Percentiles rank a stretch among this genome's conserved stretches.
These are phyloP conservation scores for Ephydatia muelleri DNA, from an alignment of 37 sponge, comb jelly and placozoan species.

Conservation along the genomic window DNA sequence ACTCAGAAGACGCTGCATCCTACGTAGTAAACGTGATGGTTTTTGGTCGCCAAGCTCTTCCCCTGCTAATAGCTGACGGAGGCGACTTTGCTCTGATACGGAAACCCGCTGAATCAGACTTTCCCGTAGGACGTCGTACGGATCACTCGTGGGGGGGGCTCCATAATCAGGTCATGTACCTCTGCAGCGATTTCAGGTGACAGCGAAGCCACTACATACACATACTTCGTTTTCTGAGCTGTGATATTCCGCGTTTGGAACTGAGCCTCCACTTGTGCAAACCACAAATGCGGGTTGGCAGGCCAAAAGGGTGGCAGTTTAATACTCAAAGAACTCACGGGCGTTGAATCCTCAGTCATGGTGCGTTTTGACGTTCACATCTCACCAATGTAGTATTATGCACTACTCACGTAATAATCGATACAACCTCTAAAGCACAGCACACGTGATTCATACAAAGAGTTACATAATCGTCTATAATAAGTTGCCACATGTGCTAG, in stretches of 20 bases:
- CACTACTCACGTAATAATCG: too few relatives aligned
- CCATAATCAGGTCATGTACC: conserved; percentile 22
- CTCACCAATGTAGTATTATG: too few relatives aligned
- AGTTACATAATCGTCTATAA: too few relatives aligned
- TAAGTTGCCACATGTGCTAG: too few relatives aligned
- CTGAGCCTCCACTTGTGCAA: conserved; percentile 16
- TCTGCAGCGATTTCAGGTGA: too few relatives aligned
- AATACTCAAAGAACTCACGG: too few relatives aligned
- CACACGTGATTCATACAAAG: too few relatives aligned
- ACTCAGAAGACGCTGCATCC: conserved; percentile 27
- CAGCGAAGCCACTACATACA: conserved; percentile 12
- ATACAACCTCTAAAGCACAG: too few relatives aligned
- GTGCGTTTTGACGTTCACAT: too few relatives aligned
- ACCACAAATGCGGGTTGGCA: conserved; percentile 24
- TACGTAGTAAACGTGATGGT: conserved; percentile 15
- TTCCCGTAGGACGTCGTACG: conserved; percentile 6
- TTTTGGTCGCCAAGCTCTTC: conserved; percentile 37
- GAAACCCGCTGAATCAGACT: background rate
- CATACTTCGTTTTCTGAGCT: conserved; percentile 14
- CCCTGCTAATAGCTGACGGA: conserved; percentile 1
- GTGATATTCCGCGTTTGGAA: background rate
- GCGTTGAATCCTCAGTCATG: too few relatives aligned
- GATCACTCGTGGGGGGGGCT: conserved; percentile 2
- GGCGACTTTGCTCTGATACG: conserved; percentile 22
- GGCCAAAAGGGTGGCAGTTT: conserved; percentile 11